A percentile compares a stretch with the other conserved stretches of the same genome.
These are phyloP conservation scores for Catagonus wagneri DNA, from an alignment of 2,113 vertebrate species.

Conservation along the genomic window DNA sequence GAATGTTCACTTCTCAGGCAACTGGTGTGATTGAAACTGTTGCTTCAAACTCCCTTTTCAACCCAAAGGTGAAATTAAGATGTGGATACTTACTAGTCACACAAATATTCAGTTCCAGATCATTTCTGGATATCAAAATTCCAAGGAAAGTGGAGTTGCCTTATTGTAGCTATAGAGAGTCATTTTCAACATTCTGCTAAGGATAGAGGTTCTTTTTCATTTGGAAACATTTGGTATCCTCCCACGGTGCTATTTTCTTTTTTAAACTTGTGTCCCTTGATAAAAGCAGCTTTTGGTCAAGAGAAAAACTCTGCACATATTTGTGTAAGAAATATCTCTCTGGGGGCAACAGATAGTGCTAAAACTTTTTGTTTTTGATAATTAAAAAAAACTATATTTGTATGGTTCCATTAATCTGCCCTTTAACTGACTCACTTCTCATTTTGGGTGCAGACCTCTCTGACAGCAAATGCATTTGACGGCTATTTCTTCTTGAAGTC, in stretches of 20 bases:
- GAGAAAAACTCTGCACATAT: not conserved
- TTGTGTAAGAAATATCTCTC: not conserved
- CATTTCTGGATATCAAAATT: not conserved
- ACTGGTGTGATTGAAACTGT: not conserved
- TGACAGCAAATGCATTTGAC: not conserved
- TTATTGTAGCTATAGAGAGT: not conserved
- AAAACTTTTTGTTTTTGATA: not conserved
- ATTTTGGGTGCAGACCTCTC: not conserved
- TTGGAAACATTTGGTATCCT: not conserved
- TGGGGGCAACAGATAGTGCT: not conserved
- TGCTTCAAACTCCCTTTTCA: conserved; percentile 9
- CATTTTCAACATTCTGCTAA: not conserved
- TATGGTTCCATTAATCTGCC: not conserved
- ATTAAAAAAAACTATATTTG: conserved; percentile 31
- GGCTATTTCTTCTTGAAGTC: not conserved
- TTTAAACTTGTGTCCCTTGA: not conserved
- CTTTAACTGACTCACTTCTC: conserved; percentile 31
- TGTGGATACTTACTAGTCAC: not conserved
- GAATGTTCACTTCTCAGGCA: not conserved
- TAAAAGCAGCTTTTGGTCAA: conserved; percentile 30
- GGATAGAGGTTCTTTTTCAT: not conserved
- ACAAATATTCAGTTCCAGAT: conserved; percentile 14
- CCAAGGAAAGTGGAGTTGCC: not conserved
- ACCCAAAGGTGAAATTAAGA: not conserved
- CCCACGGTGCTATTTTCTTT: not conserved